Percentiles rank a stretch among this genome's conserved stretches.
phyloP scores from a whole-genome alignment of 1,140 invertebrate species.

The Drosophila arizonae region DNA sequence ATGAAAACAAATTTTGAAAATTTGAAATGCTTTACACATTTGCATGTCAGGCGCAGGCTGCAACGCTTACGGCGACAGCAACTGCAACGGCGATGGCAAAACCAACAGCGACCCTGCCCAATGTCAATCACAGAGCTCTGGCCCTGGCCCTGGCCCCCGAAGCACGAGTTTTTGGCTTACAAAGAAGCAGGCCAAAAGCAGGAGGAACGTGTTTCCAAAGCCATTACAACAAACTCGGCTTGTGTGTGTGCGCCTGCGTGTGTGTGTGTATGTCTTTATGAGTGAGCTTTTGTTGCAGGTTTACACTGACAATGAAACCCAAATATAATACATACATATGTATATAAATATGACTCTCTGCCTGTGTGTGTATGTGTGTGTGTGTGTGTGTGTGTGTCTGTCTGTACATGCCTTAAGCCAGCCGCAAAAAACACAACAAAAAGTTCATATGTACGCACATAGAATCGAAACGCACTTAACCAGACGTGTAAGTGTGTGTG shows the following conservation, averaged over 20 bases:
- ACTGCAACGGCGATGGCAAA: not conserved
- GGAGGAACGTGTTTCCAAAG: slow-evolving; percentile 61
- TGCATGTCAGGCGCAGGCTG: slow-evolving; percentile 61
- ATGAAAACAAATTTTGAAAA: slow-evolving; percentile 11
- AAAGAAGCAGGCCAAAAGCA: slow-evolving; percentile 68
- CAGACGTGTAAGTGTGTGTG: not conserved
- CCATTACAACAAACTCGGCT: slow-evolving; percentile 64
- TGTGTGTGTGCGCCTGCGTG: slow-evolving; percentile 1
- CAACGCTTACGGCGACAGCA: slow-evolving; percentile 13
- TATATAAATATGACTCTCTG: slow-evolving; percentile 3
- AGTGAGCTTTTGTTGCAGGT: slow-evolving; percentile 51
- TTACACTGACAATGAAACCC: slow-evolving; percentile 57
- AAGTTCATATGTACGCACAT: slow-evolving; percentile 37
- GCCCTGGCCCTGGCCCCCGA: slow-evolving; percentile 53
- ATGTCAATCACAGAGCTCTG: slow-evolving; percentile 64
- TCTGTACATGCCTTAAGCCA: slow-evolving; percentile 9
- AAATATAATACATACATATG: slow-evolving; percentile 8
- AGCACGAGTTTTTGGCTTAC: slow-evolving; percentile 41
- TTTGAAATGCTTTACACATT: slow-evolving; percentile 51
- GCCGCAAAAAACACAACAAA: slow-evolving; percentile 34
- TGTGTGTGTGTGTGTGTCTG: slow-evolving; percentile 1
- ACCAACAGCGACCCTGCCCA: slow-evolving; percentile 65
- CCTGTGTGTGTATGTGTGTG: not conserved
- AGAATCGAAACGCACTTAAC: slow-evolving; percentile 65
- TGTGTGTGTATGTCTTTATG: slow-evolving; percentile 27